Base-by-base conservation (phyloP, 2,113 vertebrate genomes). In the Barbus barbus region DNA sequence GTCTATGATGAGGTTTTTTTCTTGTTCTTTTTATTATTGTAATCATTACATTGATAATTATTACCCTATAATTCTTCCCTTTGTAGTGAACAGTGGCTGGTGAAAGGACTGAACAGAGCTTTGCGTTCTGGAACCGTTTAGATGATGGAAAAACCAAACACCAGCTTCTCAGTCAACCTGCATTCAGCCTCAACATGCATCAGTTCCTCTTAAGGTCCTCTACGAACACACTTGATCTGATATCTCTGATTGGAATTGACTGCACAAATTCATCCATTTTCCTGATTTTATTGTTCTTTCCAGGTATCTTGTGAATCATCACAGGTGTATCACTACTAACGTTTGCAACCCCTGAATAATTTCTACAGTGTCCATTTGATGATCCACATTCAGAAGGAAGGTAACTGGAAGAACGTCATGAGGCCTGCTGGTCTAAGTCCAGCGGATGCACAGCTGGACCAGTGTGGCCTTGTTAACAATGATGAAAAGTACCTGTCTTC, bases 401-500 rank as follows among this genome's bases (percentile, higher is more conserved):
- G 44, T 26, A 36, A 36, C 73, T 78, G 18, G 8, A 69, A 38
- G 41, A 63, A 26, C 63, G 72, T 46, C 46, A 51, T 38, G 82
- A 77, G 44, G 74, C 88, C 89, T 85, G 61, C 87, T 51, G 75
- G 78, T 60, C 92, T 94, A 90, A 92, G 92, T 86, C 92, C 93
- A 81, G 89, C 93, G 5, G 90, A 92, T 31, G 83, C 89, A 53
- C 92, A 91, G 88, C 82, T 92, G 81, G 93, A 91, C 33, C 90
- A 91, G 20, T 91, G 90, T 33, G 89, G 88, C 38, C 91, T 93
- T 48, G 24, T 56, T 41, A 38, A 65, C 18, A 90, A 91, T 33
- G 89, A 93, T 58, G 89, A 92, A 75, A 86, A 79, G 0, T 89
- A 91, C 85, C 89, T 94, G 82, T 91, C 90, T 61, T 93, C 95